Evolutionary conservation across 2,888 invertebrate species (phyloP), one percentile per base, ranked within the genome.

Genomic region (Slavum lentiscoides): DNA sequence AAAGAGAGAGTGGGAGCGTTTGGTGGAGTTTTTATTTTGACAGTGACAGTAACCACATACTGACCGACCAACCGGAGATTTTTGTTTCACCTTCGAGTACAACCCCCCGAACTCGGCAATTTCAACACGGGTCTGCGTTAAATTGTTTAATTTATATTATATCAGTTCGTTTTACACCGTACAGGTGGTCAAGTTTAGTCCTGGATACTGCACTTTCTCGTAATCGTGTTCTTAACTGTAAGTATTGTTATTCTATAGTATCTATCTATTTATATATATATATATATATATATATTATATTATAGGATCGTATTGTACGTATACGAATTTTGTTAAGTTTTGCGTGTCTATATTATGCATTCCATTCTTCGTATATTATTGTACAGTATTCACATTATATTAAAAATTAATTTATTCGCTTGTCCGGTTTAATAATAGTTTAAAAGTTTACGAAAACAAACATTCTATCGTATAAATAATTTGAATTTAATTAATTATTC

Each of bases 11-110:
- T 72, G 80, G 72, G 80, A 72, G 80, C 80, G 80, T 80, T 80
- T n/a, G 72, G 80, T 80, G 80, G 80, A 80, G 80, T 80, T 72
- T 80, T 80, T 80, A 80, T 80, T 80, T 80, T 80, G 80, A 80
- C 80, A 80, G 72, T 80, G 55, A 72, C 80, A 80, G 80, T 80
- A 80, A 80, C 70, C 72, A 80, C 80, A 72, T 72, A 80, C 70
- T 80, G 80, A 80, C 80, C 80, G 80, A 80, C 80, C 80, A 80
- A 80, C 80, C 80, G 72, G 80, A 80, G 80, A 80, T 80, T 80
- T 80, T 80, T 66, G 80, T 80, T 80, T 80, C 72, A 80, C 80
- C 80, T 72, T 66, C 80, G 72, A 80, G 80, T 80, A 80, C 80
- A 80, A 80, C 80, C 80, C 80, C 80, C 80, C 80, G 80, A 80